Evolutionary conservation across 2,113 vertebrate species (phyloP).

Genomic region (Onychostruthus taczanowskii): DNA sequence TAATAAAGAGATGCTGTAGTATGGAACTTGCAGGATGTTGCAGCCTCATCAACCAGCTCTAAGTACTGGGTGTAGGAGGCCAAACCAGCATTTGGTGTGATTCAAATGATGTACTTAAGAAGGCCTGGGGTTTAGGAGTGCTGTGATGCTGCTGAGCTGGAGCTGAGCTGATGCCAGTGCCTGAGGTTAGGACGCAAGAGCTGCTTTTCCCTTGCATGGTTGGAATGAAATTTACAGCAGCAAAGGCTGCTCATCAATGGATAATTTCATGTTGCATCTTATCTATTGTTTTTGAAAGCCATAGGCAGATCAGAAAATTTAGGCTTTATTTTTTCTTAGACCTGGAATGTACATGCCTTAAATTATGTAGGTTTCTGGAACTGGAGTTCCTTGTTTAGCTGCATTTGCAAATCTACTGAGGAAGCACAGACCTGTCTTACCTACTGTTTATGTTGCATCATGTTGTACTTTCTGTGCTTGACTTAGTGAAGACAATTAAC

Average conservation of each 20-base stretch:
- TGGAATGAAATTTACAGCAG: not conserved
- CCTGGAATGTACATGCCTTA: not conserved
- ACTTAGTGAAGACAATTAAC: not conserved
- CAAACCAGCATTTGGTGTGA: not conserved
- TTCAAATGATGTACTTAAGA: not conserved
- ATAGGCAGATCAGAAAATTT: not conserved
- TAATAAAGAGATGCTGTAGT: not conserved
- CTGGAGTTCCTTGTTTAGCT: not conserved
- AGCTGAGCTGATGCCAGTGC: not conserved
- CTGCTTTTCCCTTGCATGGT: not conserved
- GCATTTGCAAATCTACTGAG: not conserved
- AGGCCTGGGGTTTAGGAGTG: not conserved
- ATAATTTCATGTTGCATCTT: not conserved
- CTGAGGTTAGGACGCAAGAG: not conserved
- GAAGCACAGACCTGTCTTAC: not conserved
- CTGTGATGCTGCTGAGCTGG: not conserved
- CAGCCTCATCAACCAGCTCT: not conserved
- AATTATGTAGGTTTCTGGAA: not conserved
- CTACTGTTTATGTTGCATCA: not conserved
- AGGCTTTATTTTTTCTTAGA: not conserved
- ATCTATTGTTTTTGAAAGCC: not conserved
- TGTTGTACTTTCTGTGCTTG: not conserved
- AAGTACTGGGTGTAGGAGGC: not conserved
- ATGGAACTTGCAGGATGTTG: conserved; percentile 3
- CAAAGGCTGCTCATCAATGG: not conserved